Evolutionary conservation across 2,113 vertebrate genomes (phyloP), one percentile per base, ranked within the genome.

Genomic region (Alouatta palliata): DNA sequence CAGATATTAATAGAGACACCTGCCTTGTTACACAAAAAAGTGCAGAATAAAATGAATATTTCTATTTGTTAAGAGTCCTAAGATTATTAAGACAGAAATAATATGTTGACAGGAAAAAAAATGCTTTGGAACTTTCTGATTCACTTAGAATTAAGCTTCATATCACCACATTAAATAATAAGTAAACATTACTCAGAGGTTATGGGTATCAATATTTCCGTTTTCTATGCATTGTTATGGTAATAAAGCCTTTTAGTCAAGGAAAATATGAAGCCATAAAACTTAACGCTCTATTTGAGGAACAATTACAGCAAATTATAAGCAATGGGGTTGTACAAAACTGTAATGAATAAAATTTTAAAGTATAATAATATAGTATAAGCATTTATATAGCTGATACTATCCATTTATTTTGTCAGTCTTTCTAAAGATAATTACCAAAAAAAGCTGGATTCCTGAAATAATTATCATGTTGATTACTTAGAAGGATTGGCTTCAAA

Each of bases 291-390:
- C 97, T 98, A 96, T 97, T 98, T 97, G 96, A 98, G 95, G 94
- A 98, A 96, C 97, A 98, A 98, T 98, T 98, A 98, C 86, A 97
- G 96, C 83, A 96, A 97, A 94, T 92, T 95, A 98, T 98, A 96
- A 97, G 96, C 83, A 79, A 98, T 85, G 91, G 49, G 79, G 90
- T 97, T 97, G 87, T 97, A 98, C 95, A 97, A 96, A 98, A 97
- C 82, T 91, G 95, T 75, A 73, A 97, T 96, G 98, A 97, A 98
- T 98, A 98, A 98, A 98, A 97, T 94, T 97, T 97, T 97, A 97
- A 98, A 98, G 97, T 98, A 97, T 97, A 97, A 98, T 96, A 98
- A 98, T 97, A 97, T 90, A 97, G 87, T 58, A 37, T 94, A 97
- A 96, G 96, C 95, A 90, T 98, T 98, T 97, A 98, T 91, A 93